Evolutionary conservation across 2,797 vertebrate genomes (phyloP).

Genomic region (Hypotaenidia okinawae): DNA sequence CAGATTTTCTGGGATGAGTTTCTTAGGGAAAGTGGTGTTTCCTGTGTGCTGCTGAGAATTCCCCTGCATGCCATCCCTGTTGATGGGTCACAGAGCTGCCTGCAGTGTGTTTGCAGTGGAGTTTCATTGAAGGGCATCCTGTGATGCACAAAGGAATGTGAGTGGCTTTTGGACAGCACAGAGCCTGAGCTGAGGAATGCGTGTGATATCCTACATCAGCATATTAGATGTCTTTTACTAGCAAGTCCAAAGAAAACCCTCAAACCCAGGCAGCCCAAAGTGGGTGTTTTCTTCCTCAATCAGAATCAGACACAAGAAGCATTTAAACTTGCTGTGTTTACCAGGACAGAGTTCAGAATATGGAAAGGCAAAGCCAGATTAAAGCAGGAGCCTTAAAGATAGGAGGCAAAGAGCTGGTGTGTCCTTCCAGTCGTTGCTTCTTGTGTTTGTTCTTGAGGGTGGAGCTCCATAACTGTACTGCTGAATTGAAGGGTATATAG

Average conservation of each 20-base stretch:
- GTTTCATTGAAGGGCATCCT: neutral
- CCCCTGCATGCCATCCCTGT: neutral
- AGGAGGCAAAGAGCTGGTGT: neutral
- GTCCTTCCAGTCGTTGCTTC: neutral
- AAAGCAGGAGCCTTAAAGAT: neutral
- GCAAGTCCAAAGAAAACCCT: neutral
- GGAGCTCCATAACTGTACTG: neutral
- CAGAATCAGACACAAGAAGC: neutral
- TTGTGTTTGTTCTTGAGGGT: constrained; percentile 24
- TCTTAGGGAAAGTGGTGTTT: neutral
- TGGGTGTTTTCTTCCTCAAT: neutral
- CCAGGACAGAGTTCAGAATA: neutral
- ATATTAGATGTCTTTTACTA: neutral
- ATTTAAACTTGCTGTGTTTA: neutral
- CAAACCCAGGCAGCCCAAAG: neutral
- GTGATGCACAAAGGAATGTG: neutral
- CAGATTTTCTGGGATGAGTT: neutral
- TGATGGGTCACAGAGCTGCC: neutral
- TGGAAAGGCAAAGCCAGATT: neutral
- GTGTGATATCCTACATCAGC: rapidly evolving
- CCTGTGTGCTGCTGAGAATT: neutral
- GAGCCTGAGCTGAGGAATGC: rapidly evolving
- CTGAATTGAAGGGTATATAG: neutral
- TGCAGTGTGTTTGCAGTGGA: neutral
- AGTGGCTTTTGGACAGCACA: neutral